Evolutionary conservation across 2,797 vertebrate species (phyloP).

Genomic region (Tragelaphus eurycerus): DNA sequence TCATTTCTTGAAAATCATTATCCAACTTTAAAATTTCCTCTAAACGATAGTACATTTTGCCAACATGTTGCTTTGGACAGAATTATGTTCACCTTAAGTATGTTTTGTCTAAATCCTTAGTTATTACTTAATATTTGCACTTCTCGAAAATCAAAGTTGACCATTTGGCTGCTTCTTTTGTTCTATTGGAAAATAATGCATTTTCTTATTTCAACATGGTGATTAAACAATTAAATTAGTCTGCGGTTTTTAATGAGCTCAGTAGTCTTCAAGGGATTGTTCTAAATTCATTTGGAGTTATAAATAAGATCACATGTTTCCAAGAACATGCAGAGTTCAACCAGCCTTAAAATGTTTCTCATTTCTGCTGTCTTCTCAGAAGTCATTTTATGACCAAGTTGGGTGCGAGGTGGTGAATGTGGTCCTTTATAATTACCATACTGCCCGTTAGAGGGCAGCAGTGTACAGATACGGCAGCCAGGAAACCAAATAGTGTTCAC

Average conservation of each 20-base stretch:
- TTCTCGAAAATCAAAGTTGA: conserved; percentile 44
- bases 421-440: conserved; percentile 3
- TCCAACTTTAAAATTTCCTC: conserved; percentile 12
- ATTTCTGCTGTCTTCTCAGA: not conserved
- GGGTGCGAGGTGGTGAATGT: not conserved
- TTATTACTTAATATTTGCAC: conserved; percentile 55
- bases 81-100: not conserved
- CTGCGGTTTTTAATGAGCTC: conserved; percentile 46
- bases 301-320: conserved; percentile 16
- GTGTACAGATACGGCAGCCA: conserved; percentile 27
- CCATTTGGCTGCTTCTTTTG: conserved; percentile 24
- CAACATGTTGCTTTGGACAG: not conserved
- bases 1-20: conserved; percentile 19
- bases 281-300: not conserved
- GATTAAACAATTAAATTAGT: conserved; percentile 13
- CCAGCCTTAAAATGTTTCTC: not conserved
- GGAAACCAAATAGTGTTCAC: not conserved
- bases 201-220: conserved; percentile 38
- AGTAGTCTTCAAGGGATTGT: conserved; percentile 10
- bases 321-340: not conserved
- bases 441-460: conserved; percentile 75
- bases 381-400: not conserved
- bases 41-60: not conserved
- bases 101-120: conserved; percentile 3
- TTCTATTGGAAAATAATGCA: conserved; percentile 39